phyloP scores from a whole-genome alignment of 2,113 vertebrate genomes.

The Pycnonotus jocosus region DNA sequence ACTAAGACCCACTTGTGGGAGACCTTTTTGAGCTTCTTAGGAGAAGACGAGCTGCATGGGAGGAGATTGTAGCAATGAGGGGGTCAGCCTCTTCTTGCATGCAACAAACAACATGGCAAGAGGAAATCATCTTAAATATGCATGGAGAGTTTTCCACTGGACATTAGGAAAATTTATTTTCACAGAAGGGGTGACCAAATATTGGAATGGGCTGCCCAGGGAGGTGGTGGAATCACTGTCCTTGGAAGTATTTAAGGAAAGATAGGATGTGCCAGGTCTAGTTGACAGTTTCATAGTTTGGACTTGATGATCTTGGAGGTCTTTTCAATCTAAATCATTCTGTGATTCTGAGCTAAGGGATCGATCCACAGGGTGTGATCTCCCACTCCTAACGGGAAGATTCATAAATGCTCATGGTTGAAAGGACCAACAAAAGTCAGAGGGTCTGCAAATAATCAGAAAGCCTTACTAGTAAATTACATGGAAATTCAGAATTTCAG shows the following conservation, averaged over 20 bases:
- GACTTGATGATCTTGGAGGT: not conserved
- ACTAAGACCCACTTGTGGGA: not conserved
- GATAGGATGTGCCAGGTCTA: not conserved
- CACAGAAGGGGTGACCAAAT: not conserved
- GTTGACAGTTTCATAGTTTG: not conserved
- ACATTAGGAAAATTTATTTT: not conserved
- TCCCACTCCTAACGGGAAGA: not conserved
- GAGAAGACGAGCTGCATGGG: not conserved
- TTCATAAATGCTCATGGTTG: not conserved
- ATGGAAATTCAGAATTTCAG: too few relatives aligned
- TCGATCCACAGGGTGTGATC: not conserved
- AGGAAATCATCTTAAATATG: not conserved
- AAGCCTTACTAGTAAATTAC: not conserved
- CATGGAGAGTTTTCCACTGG: not conserved
- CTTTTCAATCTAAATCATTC: not conserved
- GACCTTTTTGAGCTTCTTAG: not conserved
- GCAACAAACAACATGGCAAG: fast-evolving
- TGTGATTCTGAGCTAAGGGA: not conserved
- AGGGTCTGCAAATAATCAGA: not conserved
- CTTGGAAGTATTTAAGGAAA: not conserved
- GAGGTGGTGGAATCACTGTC: not conserved
- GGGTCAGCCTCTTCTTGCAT: too few relatives aligned
- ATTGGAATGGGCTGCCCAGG: not conserved
- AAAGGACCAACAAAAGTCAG: not conserved
- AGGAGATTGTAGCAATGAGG: not conserved